Evolutionary conservation across 2,888 invertebrate species (phyloP).

Genomic region (Ligdia adustata): DNA sequence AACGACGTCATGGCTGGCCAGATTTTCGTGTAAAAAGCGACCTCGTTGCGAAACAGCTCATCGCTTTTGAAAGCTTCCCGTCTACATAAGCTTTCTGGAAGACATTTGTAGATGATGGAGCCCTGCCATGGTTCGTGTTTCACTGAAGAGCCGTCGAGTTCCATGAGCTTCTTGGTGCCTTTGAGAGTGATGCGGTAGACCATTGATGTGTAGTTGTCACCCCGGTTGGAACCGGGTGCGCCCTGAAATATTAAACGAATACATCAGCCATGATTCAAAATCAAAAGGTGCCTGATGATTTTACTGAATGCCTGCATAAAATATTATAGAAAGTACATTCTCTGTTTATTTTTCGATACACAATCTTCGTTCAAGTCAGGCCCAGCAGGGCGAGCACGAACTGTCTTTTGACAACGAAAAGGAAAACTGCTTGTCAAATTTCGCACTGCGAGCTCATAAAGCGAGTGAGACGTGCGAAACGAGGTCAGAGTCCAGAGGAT

Average conservation of each 20-base stretch:
- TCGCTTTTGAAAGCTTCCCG: slow-evolving; percentile 90
- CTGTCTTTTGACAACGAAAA: no score
- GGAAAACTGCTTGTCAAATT: no score
- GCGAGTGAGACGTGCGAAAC: no score
- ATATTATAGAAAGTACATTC: no score
- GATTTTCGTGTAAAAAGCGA: slow-evolving; percentile 88
- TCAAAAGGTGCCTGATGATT: no score
- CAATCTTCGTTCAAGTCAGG: no score
- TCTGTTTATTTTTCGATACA: no score
- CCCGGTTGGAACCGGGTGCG: slow-evolving; percentile 88
- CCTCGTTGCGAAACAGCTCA: slow-evolving; percentile 88
- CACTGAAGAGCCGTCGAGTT: slow-evolving; percentile 52
- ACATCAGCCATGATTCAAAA: no score
- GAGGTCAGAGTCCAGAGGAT: no score
- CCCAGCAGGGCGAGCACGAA: no score
- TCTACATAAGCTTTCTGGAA: slow-evolving; percentile 86
- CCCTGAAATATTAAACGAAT: slow-evolving; percentile 63
- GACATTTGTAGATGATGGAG: slow-evolving; percentile 88
- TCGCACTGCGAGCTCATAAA: no score
- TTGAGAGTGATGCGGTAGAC: slow-evolving; percentile 86
- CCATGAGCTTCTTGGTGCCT: slow-evolving; percentile 68
- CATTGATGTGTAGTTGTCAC: slow-evolving; percentile 90
- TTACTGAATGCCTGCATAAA: no score
- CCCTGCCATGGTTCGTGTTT: slow-evolving; percentile 84
- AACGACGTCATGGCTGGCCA: slow-evolving; percentile 86